Evolutionary conservation across 2,888 invertebrate species (phyloP), one percentile per base, ranked within the genome.

Genomic region (Drosophila kuntzei): DNA sequence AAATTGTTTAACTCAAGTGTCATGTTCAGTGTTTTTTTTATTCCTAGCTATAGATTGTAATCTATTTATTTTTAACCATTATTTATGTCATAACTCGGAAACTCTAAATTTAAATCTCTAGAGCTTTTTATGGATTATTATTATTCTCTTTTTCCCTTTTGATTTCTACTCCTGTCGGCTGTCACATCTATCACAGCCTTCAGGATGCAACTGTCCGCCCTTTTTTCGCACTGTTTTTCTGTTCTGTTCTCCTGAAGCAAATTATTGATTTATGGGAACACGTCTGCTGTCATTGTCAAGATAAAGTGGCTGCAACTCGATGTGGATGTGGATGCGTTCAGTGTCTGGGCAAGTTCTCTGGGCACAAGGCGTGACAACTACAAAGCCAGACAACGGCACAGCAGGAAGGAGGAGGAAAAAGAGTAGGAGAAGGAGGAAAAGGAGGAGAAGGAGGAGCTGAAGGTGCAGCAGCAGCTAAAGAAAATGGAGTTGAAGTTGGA

Each of bases 191-290:
- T 54, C 53, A 53, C 41, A 60, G 41, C 25, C 20, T 12, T 32
- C 53, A 43, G 54, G 61, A 54, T 54, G 47, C 54, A 47, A 47
- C 61, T 61, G 54, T 61, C 61, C 61, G 32, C 61, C 61, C 54
- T 47, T 61, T 59, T 34, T 59, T 59, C 57, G 43, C 47, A 46
- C 46, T 57, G 47, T 20, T 29, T 27, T 27, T n/a, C 9, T 34
- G 5, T 16, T 18, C 7, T 5, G 16, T 14, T n/a, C 11, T n/a
- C 43, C 51, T 32, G 34, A 49, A 71, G 73, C 51, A 50, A 59
- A 71, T 76, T 80, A 82, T 82, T 79, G 82, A 80, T 80, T 76
- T 79, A 79, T 73, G 66, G 67, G 50, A 68, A 76, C 78, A 75
- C 78, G 78, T 73, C 75, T 75, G 63, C 65, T 68, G 75, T 70